Evolutionary conservation across 1,140 invertebrate species (phyloP).

Genomic region (Atta cephalotes): DNA sequence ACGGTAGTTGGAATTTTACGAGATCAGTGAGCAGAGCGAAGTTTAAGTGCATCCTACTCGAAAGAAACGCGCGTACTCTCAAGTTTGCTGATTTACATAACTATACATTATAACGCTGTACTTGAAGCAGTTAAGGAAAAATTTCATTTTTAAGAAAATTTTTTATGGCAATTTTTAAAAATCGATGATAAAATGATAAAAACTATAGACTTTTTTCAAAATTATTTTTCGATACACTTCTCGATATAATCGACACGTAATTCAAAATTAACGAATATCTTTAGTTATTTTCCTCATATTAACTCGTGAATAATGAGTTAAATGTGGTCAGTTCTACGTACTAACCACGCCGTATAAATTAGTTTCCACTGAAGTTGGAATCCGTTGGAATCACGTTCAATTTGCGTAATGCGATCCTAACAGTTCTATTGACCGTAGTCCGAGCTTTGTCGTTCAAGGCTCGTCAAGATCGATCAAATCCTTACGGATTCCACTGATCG

Average conservation of each 20-base stretch:
- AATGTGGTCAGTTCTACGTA: not conserved
- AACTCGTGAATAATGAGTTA: not conserved
- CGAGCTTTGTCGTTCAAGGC: slow-evolving; percentile 33
- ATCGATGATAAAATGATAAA: not conserved
- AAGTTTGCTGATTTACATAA: slow-evolving; percentile 55
- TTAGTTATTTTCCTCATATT: not conserved
- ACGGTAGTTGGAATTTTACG: slow-evolving; percentile 63
- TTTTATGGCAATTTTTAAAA: not conserved
- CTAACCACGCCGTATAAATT: not conserved
- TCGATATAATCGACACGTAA: not conserved
- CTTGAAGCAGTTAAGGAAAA: slow-evolving; percentile 35
- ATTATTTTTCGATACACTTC: not conserved
- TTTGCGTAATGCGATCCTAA: slow-evolving; percentile 46
- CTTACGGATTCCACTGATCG: slow-evolving; percentile 52
- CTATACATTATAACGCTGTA: slow-evolving; percentile 46
- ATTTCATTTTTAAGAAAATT: slow-evolving; percentile 12
- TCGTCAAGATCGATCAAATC: slow-evolving; percentile 63
- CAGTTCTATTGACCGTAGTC: slow-evolving; percentile 36
- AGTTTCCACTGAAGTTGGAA: slow-evolving; percentile 14
- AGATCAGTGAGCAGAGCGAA: slow-evolving; percentile 57
- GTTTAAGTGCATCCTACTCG: slow-evolving; percentile 59
- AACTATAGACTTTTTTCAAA: not conserved
- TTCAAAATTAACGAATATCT: not conserved
- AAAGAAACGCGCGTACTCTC: slow-evolving; percentile 34
- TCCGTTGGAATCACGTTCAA: slow-evolving; percentile 19